Conservation (phyloP, 2,888 invertebrate species). For the Hipparchia semele region DNA sequence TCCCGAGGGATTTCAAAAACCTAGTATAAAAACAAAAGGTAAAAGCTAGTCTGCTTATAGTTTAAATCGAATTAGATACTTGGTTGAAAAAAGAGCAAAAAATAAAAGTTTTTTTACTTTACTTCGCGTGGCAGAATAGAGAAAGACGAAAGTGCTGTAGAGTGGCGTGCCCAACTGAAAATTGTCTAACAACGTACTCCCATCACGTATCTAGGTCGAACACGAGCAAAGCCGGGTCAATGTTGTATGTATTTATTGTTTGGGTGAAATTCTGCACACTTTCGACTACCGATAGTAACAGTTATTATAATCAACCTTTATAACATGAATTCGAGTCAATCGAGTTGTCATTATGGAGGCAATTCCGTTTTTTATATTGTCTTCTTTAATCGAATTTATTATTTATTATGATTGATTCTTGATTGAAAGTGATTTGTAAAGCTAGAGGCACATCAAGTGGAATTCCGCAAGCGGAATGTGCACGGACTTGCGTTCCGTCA, state of each 20-base stretch:
- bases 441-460: too few relatives aligned
- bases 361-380: conserved; percentile 9
- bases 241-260: conserved; percentile 18
- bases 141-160: conserved; percentile 6
- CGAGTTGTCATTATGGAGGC: background rate
- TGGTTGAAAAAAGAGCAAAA: too few relatives aligned
- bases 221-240: conserved; percentile 39
- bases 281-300: conserved; percentile 29
- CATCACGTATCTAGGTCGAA: conserved; percentile 43
- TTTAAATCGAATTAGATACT: too few relatives aligned
- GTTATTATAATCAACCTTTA: conserved; percentile 10
- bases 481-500: too few relatives aligned
- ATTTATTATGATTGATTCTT: conserved; percentile 1
- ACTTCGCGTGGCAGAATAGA: background rate
- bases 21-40: too few relatives aligned
- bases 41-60: too few relatives aligned
- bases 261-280: conserved; percentile 33
- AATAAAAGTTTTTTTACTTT: too few relatives aligned
- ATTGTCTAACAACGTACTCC: conserved; percentile 5
- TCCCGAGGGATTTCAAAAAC: too few relatives aligned
- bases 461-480: too few relatives aligned
- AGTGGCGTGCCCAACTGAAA: conserved; percentile 8
- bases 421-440: conserved; percentile 1
- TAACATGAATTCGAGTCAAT: background rate
- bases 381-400: background rate